Conservation (phyloP, 2,113 vertebrate genomes). For the Equus quagga region DNA sequence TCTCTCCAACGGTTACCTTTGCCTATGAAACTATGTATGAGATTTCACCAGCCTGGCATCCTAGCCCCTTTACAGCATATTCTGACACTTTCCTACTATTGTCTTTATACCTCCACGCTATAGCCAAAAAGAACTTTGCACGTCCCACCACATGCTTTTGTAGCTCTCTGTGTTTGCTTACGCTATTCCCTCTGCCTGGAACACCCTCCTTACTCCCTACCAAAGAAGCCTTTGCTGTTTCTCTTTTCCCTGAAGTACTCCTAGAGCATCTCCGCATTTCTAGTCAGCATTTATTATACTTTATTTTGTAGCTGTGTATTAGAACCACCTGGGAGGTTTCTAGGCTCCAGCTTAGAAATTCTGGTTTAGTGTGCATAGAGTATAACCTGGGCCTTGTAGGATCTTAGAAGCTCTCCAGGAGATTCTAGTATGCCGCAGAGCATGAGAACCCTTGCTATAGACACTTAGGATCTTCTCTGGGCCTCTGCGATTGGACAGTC, state of each 20-base stretch:
- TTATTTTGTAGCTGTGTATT: neutral
- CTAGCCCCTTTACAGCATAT: too few relatives aligned
- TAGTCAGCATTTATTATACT: neutral
- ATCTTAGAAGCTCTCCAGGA: neutral
- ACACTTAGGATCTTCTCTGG: neutral
- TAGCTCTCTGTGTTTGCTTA: neutral
- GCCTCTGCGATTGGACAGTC: neutral
- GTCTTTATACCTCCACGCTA: neutral
- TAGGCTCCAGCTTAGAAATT: neutral
- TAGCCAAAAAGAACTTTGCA: neutral
- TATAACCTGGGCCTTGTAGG: neutral
- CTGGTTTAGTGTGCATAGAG: neutral
- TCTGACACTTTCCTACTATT: neutral
- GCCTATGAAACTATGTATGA: neutral
- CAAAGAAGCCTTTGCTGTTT: neutral
- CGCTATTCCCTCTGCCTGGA: neutral
- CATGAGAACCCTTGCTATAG: neutral
- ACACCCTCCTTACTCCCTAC: neutral
- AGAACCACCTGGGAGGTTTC: neutral
- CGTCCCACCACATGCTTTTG: neutral
- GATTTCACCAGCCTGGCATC: neutral
- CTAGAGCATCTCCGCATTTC: neutral
- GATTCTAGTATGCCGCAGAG: neutral
- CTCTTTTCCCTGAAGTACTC: neutral
- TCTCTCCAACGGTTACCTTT: neutral